A percentile compares a stretch with the other conserved stretches of the same genome.
phyloP scores from a whole-genome alignment of 2,888 invertebrate genomes.

The Mongoloraphidia duomilia region DNA sequence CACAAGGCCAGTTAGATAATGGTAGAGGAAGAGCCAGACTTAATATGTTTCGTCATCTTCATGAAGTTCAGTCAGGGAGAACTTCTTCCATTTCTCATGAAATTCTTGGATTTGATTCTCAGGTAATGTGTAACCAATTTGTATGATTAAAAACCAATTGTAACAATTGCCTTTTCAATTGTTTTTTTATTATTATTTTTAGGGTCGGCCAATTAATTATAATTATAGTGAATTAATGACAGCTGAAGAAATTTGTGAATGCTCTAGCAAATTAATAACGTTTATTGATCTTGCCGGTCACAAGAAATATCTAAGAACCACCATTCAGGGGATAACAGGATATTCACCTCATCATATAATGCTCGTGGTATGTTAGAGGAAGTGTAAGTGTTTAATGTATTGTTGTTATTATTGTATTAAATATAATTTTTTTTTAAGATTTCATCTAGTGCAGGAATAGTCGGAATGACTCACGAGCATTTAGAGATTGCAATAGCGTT shows the following conservation, averaged over 20 bases:
- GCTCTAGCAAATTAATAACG: constrained; percentile 83
- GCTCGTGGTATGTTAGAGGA: constrained; percentile 51
- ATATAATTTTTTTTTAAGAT: constrained; percentile 36
- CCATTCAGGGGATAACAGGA: constrained; percentile 85
- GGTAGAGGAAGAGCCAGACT: constrained; percentile 87
- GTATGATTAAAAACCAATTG: neutral
- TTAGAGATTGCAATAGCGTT: constrained; percentile 67
- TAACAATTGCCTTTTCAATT: neutral
- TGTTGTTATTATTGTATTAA: neutral
- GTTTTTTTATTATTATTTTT: constrained; percentile 13
- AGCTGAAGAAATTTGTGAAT: constrained; percentile 85
- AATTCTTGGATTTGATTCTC: constrained; percentile 85
- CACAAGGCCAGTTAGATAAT: constrained; percentile 92
- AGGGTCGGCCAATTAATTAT: constrained; percentile 78
- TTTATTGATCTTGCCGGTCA: constrained; percentile 95
- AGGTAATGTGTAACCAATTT: constrained; percentile 28
- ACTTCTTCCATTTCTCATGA: constrained; percentile 94
- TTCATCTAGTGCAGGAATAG: constrained; percentile 66
- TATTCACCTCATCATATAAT: constrained; percentile 86
- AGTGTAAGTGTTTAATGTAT: neutral
- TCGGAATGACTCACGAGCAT: constrained; percentile 81
- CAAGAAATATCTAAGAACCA: constrained; percentile 88
- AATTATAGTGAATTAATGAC: constrained; percentile 79
- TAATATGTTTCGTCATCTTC: constrained; percentile 89
- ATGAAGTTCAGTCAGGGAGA: constrained; percentile 87